Evolutionary conservation across 2,888 invertebrate genomes (phyloP).

Genomic region (Sylvicola cinctus): DNA sequence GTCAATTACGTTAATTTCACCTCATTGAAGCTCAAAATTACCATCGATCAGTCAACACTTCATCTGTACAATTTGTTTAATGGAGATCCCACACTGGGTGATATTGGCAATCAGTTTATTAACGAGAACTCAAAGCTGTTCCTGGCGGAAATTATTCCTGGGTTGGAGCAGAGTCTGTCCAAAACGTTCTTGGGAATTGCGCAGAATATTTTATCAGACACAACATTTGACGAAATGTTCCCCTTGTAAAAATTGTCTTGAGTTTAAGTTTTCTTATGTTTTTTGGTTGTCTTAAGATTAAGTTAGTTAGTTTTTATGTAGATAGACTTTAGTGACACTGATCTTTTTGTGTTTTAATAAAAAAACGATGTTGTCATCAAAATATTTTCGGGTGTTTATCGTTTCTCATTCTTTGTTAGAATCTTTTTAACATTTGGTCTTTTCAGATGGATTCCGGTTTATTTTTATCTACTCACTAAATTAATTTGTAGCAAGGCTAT

Average conservation of each 20-base stretch:
- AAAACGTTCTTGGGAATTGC: constrained; percentile 22
- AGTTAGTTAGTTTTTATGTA: no score
- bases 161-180: constrained; percentile 21
- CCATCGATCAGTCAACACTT: constrained; percentile 18
- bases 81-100: constrained; percentile 20
- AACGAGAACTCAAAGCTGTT: constrained; percentile 23
- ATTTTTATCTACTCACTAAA: no score
- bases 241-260: constrained; percentile 11
- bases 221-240: constrained; percentile 26
- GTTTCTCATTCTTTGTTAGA: no score
- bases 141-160: constrained; percentile 21
- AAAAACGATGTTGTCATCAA: no score
- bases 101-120: constrained; percentile 21
- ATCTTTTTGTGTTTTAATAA: no score
- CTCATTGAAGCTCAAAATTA: constrained; percentile 18
- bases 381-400: no score
- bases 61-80: constrained; percentile 22
- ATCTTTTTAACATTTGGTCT: no score
- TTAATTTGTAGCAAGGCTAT: no score
- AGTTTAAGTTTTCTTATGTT: background rate
- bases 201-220: constrained; percentile 19
- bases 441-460: no score
- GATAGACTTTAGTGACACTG: no score
- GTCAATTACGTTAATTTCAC: constrained; percentile 21
- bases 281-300: no score